A percentile compares a stretch with the other conserved stretches of the same genome.
Evolutionary conservation across 2,888 invertebrate genomes (phyloP).

Genomic region (Pollenia griseotomentosa): DNA sequence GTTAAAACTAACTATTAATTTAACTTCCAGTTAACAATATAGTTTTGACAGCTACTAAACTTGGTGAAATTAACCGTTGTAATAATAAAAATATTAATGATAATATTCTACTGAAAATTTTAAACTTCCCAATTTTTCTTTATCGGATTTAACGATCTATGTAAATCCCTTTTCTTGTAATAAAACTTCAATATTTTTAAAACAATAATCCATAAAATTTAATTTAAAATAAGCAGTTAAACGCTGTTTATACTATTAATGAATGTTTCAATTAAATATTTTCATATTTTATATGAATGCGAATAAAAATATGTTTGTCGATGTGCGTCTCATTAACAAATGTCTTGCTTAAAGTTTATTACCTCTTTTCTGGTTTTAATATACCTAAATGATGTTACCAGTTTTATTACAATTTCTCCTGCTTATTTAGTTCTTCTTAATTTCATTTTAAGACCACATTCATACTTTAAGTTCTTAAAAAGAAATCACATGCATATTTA

Average conservation of each 20-base stretch:
- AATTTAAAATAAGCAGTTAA: not conserved
- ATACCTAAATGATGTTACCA: constrained; percentile 47
- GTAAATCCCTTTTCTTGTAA: not conserved
- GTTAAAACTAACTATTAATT: no score
- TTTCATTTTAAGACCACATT: not conserved
- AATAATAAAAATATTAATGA: no score
- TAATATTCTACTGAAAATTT: no score
- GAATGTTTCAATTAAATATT: no score
- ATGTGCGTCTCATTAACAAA: not conserved
- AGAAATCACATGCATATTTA: constrained; percentile 52
- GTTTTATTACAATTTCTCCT: constrained; percentile 26
- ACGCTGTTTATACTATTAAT: not conserved
- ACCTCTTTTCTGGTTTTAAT: constrained; percentile 51
- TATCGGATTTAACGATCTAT: not conserved
- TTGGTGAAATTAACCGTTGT: no score
- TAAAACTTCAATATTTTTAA: no score
- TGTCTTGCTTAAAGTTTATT: constrained; percentile 50
- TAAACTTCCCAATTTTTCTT: not conserved
- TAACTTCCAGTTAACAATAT: no score
- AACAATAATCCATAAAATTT: not conserved
- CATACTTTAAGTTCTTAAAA: not conserved
- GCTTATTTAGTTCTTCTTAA: not conserved
- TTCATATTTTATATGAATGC: no score
- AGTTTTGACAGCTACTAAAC: no score
- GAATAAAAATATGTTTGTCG: not conserved